Evolutionary conservation across 2,888 invertebrate species (phyloP), one percentile per base, ranked within the genome.

Genomic region (Drosophila parthenogenetica): DNA sequence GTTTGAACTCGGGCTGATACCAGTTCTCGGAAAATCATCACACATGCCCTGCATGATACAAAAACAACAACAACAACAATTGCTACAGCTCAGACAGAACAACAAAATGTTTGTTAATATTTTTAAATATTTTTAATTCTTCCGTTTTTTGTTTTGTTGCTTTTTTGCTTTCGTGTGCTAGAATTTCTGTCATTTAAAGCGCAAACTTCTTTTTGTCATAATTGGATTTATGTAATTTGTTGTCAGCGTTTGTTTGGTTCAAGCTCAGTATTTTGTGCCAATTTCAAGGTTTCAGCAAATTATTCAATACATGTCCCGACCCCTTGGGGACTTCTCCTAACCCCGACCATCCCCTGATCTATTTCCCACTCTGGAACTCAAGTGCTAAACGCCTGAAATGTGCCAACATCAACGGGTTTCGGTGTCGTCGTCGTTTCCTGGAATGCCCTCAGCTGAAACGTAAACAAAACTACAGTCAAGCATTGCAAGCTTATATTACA

Each of bases 281-380:
- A 68, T 78, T 79, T 82, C 80, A 80, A 83, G 83, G 83, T 78
- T 69, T 83, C 83, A 85, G 86, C 82, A 82, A 29, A 76, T 83
- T 82, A 80, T 80, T 68, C 69, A 75, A 81, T 69, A 65, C 54
- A 61, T 39, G 32, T 48, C 2, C 29, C 48, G 14, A 13, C 11
- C 16, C 1, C 29, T 25, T 25, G 25, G 5, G 2, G 13, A 3
- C 19, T 19, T 10, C 40, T n/a, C 10, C 14, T 11, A 0, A 3
- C 48, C 16, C 17, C 17, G 3, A 11, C 17, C 17, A 43, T 13
- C 0, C 35, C 13, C 16, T 42, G 25, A 3, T 25, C 14, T 19
- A 16, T 16, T 46, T 11, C 4, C 8, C 35, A 14, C 32, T 22
- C 22, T 43, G 32, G 54, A 32, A 42, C 32, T 32, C 29, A 43